Conservation (phyloP, 30 jellyfish, hydroid and myxozoan species). For the Mastigias papua region DNA sequence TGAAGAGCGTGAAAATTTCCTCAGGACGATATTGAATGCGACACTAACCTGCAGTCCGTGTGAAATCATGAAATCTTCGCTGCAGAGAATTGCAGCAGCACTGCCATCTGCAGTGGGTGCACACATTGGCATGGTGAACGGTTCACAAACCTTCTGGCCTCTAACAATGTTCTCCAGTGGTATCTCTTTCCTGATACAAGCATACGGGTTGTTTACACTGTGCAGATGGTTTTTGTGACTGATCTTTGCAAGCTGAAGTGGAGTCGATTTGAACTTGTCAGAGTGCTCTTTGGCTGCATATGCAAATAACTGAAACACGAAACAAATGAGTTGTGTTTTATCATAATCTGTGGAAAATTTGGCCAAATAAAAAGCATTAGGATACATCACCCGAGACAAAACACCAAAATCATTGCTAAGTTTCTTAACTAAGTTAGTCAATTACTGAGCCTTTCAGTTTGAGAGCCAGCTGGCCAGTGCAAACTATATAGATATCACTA, state of each 20-base stretch:
- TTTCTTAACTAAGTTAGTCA: too few relatives aligned
- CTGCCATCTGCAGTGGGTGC: slow-evolving; percentile 98
- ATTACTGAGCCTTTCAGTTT: too few relatives aligned
- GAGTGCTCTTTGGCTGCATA: slow-evolving; percentile 97
- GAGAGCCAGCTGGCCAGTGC: too few relatives aligned
- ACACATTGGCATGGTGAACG: slow-evolving; percentile 87
- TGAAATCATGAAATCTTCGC: slow-evolving; percentile 81
- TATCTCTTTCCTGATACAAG: slow-evolving; percentile 77
- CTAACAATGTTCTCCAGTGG: slow-evolving; percentile 73
- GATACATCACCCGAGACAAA: background rate
- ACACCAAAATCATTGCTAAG: background rate
- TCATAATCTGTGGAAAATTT: too few relatives aligned
- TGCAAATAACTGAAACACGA: slow-evolving; percentile 75
- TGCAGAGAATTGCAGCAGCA: slow-evolving; percentile 98
- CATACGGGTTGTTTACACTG: slow-evolving; percentile 93
- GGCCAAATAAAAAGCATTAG: background rate
- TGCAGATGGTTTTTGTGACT: slow-evolving; percentile 92
- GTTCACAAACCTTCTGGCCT: slow-evolving; percentile 76
- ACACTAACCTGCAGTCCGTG: slow-evolving; percentile 13
- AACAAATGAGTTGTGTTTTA: background rate
- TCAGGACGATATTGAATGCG: background rate
- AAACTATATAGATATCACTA: too few relatives aligned
- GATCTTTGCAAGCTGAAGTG: slow-evolving; percentile 88
- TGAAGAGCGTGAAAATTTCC: too few relatives aligned
- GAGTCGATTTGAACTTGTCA: slow-evolving; percentile 85